Base-by-base conservation (phyloP, 1,140 invertebrate species). In the Venustaconcha ellipsiformis region DNA sequence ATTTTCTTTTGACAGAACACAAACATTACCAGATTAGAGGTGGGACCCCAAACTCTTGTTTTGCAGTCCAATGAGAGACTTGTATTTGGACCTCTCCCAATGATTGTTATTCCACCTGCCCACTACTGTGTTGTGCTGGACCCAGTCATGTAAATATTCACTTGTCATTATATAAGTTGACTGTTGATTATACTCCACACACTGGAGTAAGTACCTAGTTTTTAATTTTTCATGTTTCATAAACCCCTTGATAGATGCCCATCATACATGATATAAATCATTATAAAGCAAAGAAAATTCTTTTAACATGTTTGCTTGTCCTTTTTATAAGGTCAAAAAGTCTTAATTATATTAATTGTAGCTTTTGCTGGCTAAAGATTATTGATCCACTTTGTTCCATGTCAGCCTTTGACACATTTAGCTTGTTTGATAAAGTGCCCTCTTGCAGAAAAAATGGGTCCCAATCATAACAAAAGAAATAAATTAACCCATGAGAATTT, bases 51-150 rank as follows among this genome's bases (percentile, higher is more conserved):
- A 67, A 89, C 90, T 12, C 84, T 90, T 67, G 82, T 89, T 48
- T 78, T 90, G 57, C 83, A 90, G 79, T 87, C 89, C 48, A 88
- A 91, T 88, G 91, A 91, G 75, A 72, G 67, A 37, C 30, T 87
- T 55, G 84, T 85, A 58, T 69, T 76, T 74, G 84, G 83, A 72
- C 82, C 83, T 63, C 70, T 84, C 2, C 82, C 85, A n/a, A 91
- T 92, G 90, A 82, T 91, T 12, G 84, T 89, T 37, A 79, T 92
- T 14, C 89, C 90, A 59, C 91, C 91, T 20, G 84, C 85, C 20
- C 85, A 88, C 74, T 91, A 89, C 76, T 91, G 90, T 80, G 71
- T 87, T 14, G 86, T 92, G n/a, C 70, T 80, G 15, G 87, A 91
- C 78, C 91, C 91, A 60, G 83, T 91, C n/a, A 82, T 83, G 76